Base-by-base conservation (phyloP, 2,888 invertebrate genomes). In the Chironomus tentans region DNA sequence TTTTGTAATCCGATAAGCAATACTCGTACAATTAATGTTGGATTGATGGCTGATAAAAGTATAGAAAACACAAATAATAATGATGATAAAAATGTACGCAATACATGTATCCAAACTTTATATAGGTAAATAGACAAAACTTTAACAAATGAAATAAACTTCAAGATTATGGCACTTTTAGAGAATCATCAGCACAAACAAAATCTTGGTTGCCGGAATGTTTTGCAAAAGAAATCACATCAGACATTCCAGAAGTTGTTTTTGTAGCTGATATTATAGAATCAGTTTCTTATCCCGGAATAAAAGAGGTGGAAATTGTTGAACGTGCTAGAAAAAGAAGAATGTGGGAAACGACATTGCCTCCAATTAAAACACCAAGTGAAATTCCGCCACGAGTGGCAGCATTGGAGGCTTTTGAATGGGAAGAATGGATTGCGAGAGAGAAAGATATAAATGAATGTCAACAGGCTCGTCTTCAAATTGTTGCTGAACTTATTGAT, bases 371-470 rank as follows among this genome's bases (percentile, higher is more conserved):
- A 77, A 82, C 85, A 24, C 83, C 85, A 28, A 82, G 83, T 80
- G 87, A 89, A 79, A 88, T 88, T 80, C 88, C 89, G 79, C 85
- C 86, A 71, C 84, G 90, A 3, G 85, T 87, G 13, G 85, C 84
- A n/a, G 88, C 93, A 79, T 87, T 94, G 78, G 88, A 88, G 70
- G 91, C 92, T n/a, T 87, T 95, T 78, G 94, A 94, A 82, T 87
- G 90, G 77, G 91, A 93, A 79, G 91, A 94, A 80, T 95, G 94
- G 94, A 87, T 91, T 10, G 90, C 92, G 75, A 87, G 94, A 77
- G 94, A 95, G 81, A 88, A 90, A 88, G 90, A 92, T 81, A 90
- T 93, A 77, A 88, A 91, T 79, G 89, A 89, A 77, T 87, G 91
- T 15, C 90, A 92, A 81, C 87, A 88, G 79, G 84, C 90, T 46